A percentile compares a stretch with the other conserved stretches of the same genome.
phyloP scores from a whole-genome alignment of 1,140 invertebrate genomes.

The Nephila pilipes region DNA sequence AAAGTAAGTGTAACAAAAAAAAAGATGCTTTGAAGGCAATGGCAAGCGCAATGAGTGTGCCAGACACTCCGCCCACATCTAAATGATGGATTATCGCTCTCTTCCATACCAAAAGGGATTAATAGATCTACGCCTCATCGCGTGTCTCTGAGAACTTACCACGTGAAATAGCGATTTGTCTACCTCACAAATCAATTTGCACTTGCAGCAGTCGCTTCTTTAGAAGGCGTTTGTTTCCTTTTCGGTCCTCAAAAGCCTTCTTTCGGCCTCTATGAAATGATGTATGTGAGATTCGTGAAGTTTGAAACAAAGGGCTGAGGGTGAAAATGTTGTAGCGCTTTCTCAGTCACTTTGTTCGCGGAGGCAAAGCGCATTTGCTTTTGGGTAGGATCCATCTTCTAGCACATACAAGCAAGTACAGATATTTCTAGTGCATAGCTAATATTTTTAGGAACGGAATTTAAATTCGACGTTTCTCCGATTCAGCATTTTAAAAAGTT shows the following conservation, averaged over 20 bases:
- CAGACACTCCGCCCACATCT: conserved; percentile 49
- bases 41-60: not conserved
- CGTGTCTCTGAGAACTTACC: conserved; percentile 39
- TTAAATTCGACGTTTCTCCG: no score
- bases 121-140: conserved; percentile 58
- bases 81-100: conserved; percentile 61
- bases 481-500: no score
- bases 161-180: conserved; percentile 57
- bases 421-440: no score
- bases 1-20: not conserved
- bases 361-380: not conserved
- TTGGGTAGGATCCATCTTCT: no score
- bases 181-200: conserved; percentile 61
- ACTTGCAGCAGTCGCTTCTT: conserved; percentile 18
- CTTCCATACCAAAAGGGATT: conserved; percentile 47
- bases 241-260: not conserved
- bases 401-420: no score
- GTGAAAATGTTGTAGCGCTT: not conserved
- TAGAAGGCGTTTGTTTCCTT: conserved; percentile 16
- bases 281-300: not conserved
- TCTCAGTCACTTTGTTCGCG: not conserved
- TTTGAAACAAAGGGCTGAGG: not conserved
- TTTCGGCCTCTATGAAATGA: not conserved
- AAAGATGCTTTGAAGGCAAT: not conserved
- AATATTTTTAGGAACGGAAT: no score